Conservation (phyloP, 2,113 vertebrate genomes). For the Pelvicachromis taeniatus region DNA sequence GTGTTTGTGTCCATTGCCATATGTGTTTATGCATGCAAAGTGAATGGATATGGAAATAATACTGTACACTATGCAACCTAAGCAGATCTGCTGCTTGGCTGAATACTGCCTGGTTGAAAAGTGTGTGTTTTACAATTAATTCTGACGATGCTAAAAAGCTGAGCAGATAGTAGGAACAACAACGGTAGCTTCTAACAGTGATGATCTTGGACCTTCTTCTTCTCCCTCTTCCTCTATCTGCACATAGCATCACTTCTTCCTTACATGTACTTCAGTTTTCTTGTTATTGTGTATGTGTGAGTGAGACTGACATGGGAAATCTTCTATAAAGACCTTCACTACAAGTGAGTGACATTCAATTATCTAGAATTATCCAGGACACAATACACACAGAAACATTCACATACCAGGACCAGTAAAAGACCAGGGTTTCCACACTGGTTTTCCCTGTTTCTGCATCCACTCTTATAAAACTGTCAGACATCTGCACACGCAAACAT, state of each 20-base stretch:
- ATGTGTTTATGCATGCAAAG: neutral
- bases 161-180: neutral
- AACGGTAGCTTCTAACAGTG: neutral
- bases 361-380: conserved; percentile 17
- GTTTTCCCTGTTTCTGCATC: conserved; percentile 9
- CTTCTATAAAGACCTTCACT: neutral
- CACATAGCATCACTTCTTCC: neutral
- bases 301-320: neutral
- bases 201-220: neutral
- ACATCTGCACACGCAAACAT: neutral
- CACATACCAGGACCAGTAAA: conserved; percentile 1
- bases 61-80: neutral
- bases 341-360: conserved; percentile 20
- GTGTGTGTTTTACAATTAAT: neutral
- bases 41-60: neutral
- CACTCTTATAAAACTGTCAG: conserved; percentile 12
- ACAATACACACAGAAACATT: neutral
- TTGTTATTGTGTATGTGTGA: neutral
- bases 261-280: neutral
- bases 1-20: neutral
- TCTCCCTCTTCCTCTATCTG: neutral
- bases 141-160: neutral
- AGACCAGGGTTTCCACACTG: conserved; percentile 19
- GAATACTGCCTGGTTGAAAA: neutral
- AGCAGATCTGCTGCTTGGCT: neutral